Base-by-base conservation (phyloP, 2,113 vertebrate species). In the Epinephelus fuscoguttatus region DNA sequence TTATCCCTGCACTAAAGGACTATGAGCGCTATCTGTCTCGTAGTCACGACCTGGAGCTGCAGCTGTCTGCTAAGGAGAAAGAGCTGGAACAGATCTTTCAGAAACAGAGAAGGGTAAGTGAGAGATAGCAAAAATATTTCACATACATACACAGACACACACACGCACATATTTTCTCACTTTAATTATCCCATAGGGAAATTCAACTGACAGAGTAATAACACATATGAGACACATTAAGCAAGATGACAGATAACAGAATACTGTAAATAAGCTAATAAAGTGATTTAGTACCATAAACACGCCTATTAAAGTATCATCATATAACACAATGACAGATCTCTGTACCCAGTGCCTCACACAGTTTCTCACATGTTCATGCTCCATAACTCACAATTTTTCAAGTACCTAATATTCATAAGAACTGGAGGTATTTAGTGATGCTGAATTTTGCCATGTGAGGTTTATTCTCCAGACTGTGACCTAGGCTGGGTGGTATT, bases 71-170 rank as follows among this genome's bases (percentile, higher is more conserved):
- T 27, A 99, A 99, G 93, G 97, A 99, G 71, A 94, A 92, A 79
- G 97, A 99, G 70, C 89, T 98, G 82, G 96, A 98, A 4, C 94
- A 96, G n/a, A 88, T 99, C 11, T 74, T 70, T 70, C 95, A 96
- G 71, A 98, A 96, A 69, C 97, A 99, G 94, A 96, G 90, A 88
- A 86, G 75, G 95, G 98, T 99, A 91, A 89, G 91, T 6, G 17
- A 71, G 9, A 23, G n/a, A 7, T 4, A 17, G 33, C 4, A 0
- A 27, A 33, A 45, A 45, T 12, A 45, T 10, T 10, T 45, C 11
- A 45, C 42, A 45, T 11, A 45, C 42, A 45, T 2, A 45, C 42
- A 42, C 40, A 11, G 8, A 42, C 10, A 42, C 40, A 42, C 9
- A 45, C 42, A 42, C 40, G 40, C 64, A 52, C 27, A 25, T 17